Base-by-base conservation (phyloP, 2,888 invertebrate species). In the Tachina grossa region DNA sequence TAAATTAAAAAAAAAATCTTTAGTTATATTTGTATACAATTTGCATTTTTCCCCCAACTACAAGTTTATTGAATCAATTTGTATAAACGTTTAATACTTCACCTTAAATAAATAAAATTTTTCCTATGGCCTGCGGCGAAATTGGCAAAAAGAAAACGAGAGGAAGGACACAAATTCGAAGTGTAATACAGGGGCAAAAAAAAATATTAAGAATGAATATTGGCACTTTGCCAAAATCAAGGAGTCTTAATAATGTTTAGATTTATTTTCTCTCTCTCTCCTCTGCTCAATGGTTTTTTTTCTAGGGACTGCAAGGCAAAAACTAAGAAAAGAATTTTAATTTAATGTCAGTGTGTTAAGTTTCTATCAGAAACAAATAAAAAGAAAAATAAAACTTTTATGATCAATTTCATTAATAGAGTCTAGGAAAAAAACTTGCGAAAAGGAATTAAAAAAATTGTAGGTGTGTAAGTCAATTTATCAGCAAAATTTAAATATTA, bases 371-470 rank as follows among this genome's bases (percentile, higher is more conserved):
- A 31, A 41, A 0, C 49, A 39, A 63, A 41, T 19, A 47, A 71
- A 39, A 55, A 55, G 2, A 47, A n/a, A 45, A 61, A 41, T 22
- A 71, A 76, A 82, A 82, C 69, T 82, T 82, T 82, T 82, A 71
- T 63, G 71, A 82, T 76, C 81, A 82, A 82, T 82, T 82, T 82
- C 63, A 69, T 69, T 82, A 75, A 82, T 76, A 69, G 69, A 82
- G 69, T 76, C 61, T 75, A 51, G 19, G 47, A 5, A 1, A 13
- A n/a, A 41, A 69, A 57, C 1, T 43, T 22, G 16, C 16, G 59
- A 31, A 47, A 45, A 63, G n/a, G n/a, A 41, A 39, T 16, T 11
- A 10, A 63, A 63, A 6, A 41, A 41, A 39, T 16, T 11, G 9
- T 45, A 31, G 31, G 16, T 41, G 10, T 9, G n/a, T 31, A 16